Base-by-base conservation (phyloP, 2,888 invertebrate species). In the Sturmia bella region DNA sequence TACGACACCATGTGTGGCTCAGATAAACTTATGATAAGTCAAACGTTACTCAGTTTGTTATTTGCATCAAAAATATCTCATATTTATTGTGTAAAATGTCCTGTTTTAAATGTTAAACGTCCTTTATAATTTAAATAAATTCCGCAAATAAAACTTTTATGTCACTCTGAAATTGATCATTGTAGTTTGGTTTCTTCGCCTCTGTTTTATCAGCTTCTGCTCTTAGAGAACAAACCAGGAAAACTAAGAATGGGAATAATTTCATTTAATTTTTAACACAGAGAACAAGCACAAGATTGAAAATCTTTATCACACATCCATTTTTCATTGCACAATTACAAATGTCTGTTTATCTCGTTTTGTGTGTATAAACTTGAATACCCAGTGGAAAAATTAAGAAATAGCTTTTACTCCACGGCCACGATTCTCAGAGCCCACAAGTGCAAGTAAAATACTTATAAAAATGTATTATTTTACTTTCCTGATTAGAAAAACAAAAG, bases 161-260 rank as follows among this genome's bases (percentile, higher is more conserved):
- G 27, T 27, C 17, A 13, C 27, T 45, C 15, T 12, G 0, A 4
- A 15, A 45, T 5, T 45, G 32, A 11, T 63, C 27, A 15, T 45
- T 63, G 21, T 43, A 24, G 2, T 24, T 54, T 15, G 4, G 17
- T 17, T 24, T 21, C 9, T 37, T 39, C 27, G 27, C 27, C 41
- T 61, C 27, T 52, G 19, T 52, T 61, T 61, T 21, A 72, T 72
- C 61, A 61, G 43, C 45, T 57, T 24, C 43, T 68, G 52, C n/a
- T 68, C 17, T 24, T 56, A 13, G 43, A 17, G 19, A 12, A 52
- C 41, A 17, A n/a, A 41, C 50, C 48, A 61, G 19, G 27, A 61
- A 15, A 59, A 63, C 27, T 21, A 73, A 24, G 27, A 61, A 15
- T 59, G 54, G 27, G 32, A 59, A 37, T 43, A 57, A 48, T 57